Evolutionary conservation across 1,140 invertebrate species (phyloP), one percentile per base, ranked within the genome.

Genomic region (Temnothorax longispinosus): DNA sequence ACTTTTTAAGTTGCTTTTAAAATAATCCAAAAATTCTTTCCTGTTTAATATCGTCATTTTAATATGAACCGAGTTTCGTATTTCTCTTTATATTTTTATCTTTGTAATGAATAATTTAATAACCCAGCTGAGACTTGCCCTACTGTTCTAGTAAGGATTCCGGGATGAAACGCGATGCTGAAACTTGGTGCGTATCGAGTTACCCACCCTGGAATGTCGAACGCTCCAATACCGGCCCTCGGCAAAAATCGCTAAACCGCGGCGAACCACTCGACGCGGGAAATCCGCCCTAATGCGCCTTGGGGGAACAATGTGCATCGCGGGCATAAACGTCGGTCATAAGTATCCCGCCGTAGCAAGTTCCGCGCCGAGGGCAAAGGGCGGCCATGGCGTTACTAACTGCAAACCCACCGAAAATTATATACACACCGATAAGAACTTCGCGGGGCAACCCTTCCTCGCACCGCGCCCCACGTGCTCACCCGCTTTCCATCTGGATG

Each of bases 371-470:
- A 58, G 76, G 54, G 74, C 47, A 56, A 54, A 86, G 60, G 27
- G 38, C 21, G 5, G 18, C 54, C 38, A 21, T 41, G 32, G n/a
- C 13, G 64, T 13, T 41, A 50, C 86, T 65, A 74, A 85, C 64
- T 58, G 62, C 38, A 27, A 87, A 75, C 50, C 56, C 65, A 72
- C 52, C 32, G 86, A 85, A 87, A 69, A 85, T 87, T 72, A 80
- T 78, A 69, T 71, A 87, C 67, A 87, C 54, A 18, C 80, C 75
- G 80, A 87, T 85, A 87, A 87, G 75, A 87, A 87, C 27, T 85
- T 85, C 18, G 85, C 64, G 27, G 47, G n/a, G 62, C 21, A 54
- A 47, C 47, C 82, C 74, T 41, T 78, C 38, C 41, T 71, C n/a
- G 76, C 27, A 7, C 38, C 52, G 13, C 52, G 13, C 47, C 32